Percentiles rank a stretch among this genome's conserved stretches.
Conservation (phyloP, 1,140 invertebrate species). For the Megalonaias nervosa region DNA sequence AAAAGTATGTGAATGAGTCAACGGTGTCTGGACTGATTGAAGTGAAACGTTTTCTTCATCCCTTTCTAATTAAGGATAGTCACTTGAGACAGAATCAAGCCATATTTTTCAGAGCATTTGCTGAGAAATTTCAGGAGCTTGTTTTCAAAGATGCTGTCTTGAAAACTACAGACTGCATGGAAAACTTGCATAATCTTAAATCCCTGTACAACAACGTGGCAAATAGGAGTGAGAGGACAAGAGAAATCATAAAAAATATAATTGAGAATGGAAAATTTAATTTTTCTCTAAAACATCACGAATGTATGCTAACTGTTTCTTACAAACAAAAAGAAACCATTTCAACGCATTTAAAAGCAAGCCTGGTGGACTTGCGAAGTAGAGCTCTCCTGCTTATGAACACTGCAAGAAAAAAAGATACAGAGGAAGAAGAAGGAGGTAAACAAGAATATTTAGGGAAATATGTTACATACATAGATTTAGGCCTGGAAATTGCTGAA, state of each 20-base stretch:
- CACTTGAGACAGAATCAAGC: too few species aligned
- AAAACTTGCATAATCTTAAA: slow-evolving; percentile 35
- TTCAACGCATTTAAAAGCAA: background rate
- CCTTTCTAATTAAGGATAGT: too few species aligned
- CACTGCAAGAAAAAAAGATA: slow-evolving; percentile 24
- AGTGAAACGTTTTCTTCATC: too few species aligned
- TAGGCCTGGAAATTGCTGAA: slow-evolving; percentile 8
- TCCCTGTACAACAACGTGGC: slow-evolving; percentile 36
- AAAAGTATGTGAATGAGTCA: too few species aligned
- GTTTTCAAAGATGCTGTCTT: slow-evolving; percentile 39
- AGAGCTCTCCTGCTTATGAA: slow-evolving; percentile 38
- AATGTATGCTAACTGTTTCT: too few species aligned
- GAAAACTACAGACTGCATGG: slow-evolving; percentile 27
- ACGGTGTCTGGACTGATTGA: too few species aligned
- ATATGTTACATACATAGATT: slow-evolving; percentile 26
- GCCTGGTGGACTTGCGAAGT: slow-evolving; percentile 34
- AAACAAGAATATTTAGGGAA: slow-evolving; percentile 20
- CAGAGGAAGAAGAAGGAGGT: slow-evolving; percentile 4
- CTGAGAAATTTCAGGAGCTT: too few species aligned
- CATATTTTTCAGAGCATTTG: too few species aligned
- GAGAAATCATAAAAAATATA: too few species aligned
- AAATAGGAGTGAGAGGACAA: too few species aligned
- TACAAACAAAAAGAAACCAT: slow-evolving; percentile 8
- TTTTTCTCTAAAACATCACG: too few species aligned
- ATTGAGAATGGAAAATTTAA: too few species aligned